Evolutionary conservation across 2,888 invertebrate species (phyloP).

Genomic region (Cephalotes varians): DNA sequence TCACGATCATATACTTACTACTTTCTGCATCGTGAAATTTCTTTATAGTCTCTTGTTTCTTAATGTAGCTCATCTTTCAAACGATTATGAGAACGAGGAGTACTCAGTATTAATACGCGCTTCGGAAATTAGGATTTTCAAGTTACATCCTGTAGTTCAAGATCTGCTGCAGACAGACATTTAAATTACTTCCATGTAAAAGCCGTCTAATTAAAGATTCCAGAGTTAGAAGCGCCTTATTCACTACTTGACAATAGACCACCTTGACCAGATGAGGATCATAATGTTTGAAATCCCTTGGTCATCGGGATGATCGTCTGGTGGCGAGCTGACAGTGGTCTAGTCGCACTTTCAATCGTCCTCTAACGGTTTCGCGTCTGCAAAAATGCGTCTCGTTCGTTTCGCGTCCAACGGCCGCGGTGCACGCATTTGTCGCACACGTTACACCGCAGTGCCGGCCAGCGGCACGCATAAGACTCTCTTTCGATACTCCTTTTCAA

Average conservation of each 20-base stretch:
- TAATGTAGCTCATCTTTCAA: neutral
- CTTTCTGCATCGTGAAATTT: neutral
- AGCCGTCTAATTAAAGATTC: neutral
- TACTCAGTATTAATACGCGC: neutral
- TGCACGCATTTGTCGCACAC: constrained; percentile 51
- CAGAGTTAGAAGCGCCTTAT: neutral
- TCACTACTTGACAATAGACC: neutral
- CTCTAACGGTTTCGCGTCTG: constrained; percentile 51
- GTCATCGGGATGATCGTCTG: constrained; percentile 6
- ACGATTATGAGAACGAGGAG: neutral
- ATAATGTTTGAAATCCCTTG: constrained; percentile 3
- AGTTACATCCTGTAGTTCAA: neutral
- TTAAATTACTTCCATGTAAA: too few species aligned
- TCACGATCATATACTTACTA: neutral
- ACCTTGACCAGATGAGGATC: constrained; percentile 5
- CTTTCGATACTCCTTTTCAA: constrained; percentile 70
- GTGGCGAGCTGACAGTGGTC: neutral
- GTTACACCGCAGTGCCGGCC: constrained; percentile 23
- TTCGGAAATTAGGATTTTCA: neutral
- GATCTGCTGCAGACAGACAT: neutral
- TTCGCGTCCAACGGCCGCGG: constrained; percentile 36
- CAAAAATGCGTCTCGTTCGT: constrained; percentile 46
- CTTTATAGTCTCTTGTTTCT: neutral
- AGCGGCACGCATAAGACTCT: constrained; percentile 55
- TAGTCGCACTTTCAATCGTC: constrained; percentile 39